Conservation (phyloP, 2,888 invertebrate species). For the Tipula lateralis region DNA sequence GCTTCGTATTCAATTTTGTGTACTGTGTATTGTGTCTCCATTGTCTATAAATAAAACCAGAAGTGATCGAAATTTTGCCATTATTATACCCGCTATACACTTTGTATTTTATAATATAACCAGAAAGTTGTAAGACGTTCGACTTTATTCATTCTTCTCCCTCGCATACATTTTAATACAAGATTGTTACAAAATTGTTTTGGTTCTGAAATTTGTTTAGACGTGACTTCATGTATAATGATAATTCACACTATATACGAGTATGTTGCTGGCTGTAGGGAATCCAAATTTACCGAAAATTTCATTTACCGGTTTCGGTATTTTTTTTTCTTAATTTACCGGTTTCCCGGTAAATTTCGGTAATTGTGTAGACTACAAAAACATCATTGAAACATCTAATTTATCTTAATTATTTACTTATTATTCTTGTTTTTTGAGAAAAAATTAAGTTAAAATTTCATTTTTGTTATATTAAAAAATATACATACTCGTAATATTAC, state of each 20-base stretch:
- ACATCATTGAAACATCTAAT: too few relatives aligned
- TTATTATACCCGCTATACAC: not conserved
- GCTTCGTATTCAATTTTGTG: constrained; percentile 1
- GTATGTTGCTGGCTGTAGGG: not conserved
- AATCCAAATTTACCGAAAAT: too few relatives aligned
- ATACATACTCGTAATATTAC: too few relatives aligned
- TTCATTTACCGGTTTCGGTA: too few relatives aligned
- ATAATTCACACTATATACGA: not conserved
- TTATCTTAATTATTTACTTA: too few relatives aligned
- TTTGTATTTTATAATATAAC: not conserved
- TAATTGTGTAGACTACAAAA: too few relatives aligned
- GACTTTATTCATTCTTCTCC: not conserved
- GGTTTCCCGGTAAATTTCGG: too few relatives aligned
- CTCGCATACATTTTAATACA: not conserved
- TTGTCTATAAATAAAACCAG: not conserved
- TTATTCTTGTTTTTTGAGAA: too few relatives aligned
- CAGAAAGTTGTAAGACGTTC: not conserved
- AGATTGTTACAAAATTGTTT: not conserved
- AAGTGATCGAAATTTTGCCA: not conserved
- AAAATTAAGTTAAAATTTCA: too few relatives aligned
- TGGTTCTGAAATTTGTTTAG: not conserved
- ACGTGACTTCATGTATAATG: not conserved
- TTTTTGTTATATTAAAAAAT: too few relatives aligned
- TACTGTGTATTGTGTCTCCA: not conserved
- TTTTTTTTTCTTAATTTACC: too few relatives aligned